Conservation (phyloP, 2,797 vertebrate species). For the Amniataba percoides region DNA sequence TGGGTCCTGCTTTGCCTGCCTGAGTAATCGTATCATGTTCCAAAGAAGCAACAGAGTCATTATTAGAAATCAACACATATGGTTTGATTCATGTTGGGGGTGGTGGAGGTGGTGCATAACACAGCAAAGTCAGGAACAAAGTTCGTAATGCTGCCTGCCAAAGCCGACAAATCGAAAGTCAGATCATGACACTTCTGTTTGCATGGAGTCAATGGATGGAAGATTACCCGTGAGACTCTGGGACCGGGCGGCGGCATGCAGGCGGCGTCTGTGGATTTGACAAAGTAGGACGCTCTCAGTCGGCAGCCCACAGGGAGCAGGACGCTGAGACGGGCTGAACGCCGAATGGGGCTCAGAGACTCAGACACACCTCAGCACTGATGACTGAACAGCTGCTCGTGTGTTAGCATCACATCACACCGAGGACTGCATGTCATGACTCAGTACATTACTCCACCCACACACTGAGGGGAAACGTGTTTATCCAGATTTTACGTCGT, state of each 20-base stretch:
- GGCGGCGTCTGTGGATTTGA: slow-evolving; percentile 47
- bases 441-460: background rate
- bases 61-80: slow-evolving; percentile 27
- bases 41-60: too few species aligned
- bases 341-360: slow-evolving; percentile 47
- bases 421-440: background rate
- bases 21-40: too few species aligned
- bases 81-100: background rate
- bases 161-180: slow-evolving; percentile 54
- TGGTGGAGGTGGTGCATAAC: background rate
- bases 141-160: slow-evolving; percentile 17
- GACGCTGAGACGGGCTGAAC: slow-evolving; percentile 32
- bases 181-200: slow-evolving; percentile 66
- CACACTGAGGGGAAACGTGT: background rate
- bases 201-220: slow-evolving; percentile 50
- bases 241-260: slow-evolving; percentile 44
- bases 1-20: too few species aligned
- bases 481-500: background rate
- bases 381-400: slow-evolving; percentile 23
- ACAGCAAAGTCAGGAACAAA: background rate
- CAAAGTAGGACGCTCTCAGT: slow-evolving; percentile 42
- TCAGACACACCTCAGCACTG: slow-evolving; percentile 22
- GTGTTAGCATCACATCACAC: slow-evolving; percentile 19
- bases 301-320: slow-evolving; percentile 28
- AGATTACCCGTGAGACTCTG: slow-evolving; percentile 66